Evolutionary conservation across 1,140 invertebrate genomes (phyloP), one percentile per base, ranked within the genome.

Genomic region (Drosophila pectinifera): DNA sequence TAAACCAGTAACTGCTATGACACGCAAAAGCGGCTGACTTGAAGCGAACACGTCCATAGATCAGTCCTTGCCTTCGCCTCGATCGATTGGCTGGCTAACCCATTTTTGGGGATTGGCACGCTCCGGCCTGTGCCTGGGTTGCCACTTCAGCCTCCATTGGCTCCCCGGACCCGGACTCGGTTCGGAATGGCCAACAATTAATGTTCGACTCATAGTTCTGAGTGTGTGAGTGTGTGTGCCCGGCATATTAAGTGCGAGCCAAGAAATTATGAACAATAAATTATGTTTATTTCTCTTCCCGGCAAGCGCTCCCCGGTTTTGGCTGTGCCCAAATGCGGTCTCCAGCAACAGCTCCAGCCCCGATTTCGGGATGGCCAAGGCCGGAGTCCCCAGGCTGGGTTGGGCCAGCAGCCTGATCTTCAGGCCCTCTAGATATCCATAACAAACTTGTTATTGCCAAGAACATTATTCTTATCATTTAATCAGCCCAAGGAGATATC

Each of bases 221-320:
- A 13, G 18, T 42, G n/a, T n/a, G n/a, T 18, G 3, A 20, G 20
- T 51, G 5, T 51, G 51, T 72, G 81, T 70, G 82, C 7, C 20
- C 38, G 56, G 78, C 82, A 85, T 85, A 78, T 72, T 68, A 68
- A 85, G 59, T 62, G 38, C 46, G 18, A 49, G 26, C 36, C 59
- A 54, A 57, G 53, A 65, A 64, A 48, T 65, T 77, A 80, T 86
- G 54, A 78, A 78, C 74, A 74, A 85, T 86, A 86, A 85, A 85
- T 85, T 86, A 86, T 86, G 82, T 86, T 86, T 67, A 67, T 81
- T 80, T 73, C 26, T 31, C 34, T 28, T 8, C 42, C 22, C 49
- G 20, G 4, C n/a, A 22, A 13, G 34, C 34, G 20, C 31, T 20
- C 16, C 16, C 14, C 14, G 8, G 22, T 26, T 49, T 73, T 57